Percentiles rank a stretch among this genome's conserved stretches.
Conservation (phyloP, 2,113 vertebrate genomes). For the Antidorcas marsupialis region DNA sequence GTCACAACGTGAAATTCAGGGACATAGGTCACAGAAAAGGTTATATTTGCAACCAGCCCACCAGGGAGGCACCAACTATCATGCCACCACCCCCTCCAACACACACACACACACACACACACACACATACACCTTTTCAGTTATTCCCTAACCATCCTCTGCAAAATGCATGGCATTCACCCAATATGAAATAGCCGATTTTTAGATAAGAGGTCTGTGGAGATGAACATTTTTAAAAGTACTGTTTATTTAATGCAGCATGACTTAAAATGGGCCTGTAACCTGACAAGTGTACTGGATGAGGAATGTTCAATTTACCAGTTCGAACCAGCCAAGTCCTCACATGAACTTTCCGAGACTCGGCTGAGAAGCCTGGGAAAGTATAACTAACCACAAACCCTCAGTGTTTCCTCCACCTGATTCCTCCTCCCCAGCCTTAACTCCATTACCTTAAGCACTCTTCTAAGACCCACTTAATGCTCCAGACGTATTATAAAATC, state of each 20-base stretch:
- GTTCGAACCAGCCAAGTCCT: constrained; percentile 71
- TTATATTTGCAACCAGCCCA: neutral
- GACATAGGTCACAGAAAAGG: neutral
- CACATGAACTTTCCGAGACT: constrained; percentile 67
- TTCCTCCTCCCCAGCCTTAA: neutral
- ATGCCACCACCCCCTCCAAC: accelerated
- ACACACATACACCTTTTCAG: neutral
- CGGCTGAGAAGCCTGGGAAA: constrained; percentile 67
- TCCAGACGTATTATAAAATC: neutral
- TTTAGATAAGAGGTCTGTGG: constrained; percentile 48
- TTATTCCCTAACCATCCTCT: neutral
- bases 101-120: neutral
- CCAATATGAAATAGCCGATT: constrained; percentile 7
- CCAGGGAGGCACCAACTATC: neutral
- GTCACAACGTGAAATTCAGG: neutral
- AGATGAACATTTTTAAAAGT: constrained; percentile 54
- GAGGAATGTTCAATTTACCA: constrained; percentile 72
- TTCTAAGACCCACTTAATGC: neutral
- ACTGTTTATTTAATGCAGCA: constrained; percentile 70
- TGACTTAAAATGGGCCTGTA: constrained; percentile 65
- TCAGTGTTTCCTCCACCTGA: neutral
- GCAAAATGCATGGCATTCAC: constrained; percentile 5
- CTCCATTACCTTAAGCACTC: neutral
- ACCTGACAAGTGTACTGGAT: constrained; percentile 63
- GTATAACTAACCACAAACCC: constrained; percentile 35